These are phyloP conservation scores for Psittacula derbiana DNA, from an alignment of 2,797 vertebrate genomes.

Conservation along the genomic window DNA sequence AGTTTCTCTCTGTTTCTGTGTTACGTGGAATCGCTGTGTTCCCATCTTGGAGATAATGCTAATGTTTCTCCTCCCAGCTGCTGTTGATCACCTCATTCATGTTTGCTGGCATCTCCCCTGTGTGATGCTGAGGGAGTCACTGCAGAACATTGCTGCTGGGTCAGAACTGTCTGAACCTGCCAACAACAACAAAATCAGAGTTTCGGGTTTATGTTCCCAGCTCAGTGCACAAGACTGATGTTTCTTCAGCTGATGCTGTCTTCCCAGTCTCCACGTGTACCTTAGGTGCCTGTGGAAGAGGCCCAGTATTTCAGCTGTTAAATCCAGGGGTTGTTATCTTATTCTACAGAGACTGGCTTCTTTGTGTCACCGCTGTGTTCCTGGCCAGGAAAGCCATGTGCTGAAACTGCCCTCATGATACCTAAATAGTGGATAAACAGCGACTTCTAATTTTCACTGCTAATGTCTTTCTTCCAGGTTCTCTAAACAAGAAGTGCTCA, in stretches of 20 bases:
- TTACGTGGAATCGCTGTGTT: not conserved
- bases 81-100: not conserved
- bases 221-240: not conserved
- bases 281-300: not conserved
- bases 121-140: not conserved
- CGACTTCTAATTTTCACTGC: not conserved
- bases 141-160: not conserved
- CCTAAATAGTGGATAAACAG: not conserved
- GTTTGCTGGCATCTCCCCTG: not conserved
- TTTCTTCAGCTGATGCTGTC: not conserved
- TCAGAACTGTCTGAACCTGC: not conserved
- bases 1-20: not conserved
- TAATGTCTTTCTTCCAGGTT: not conserved
- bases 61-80: not conserved
- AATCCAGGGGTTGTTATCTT: constrained; percentile 6
- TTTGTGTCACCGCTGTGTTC: not conserved
- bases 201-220: not conserved
- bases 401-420: not conserved
- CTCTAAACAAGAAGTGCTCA: not conserved
- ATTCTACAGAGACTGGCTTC: constrained; percentile 21
- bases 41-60: not conserved
- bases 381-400: not conserved
- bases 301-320: not conserved
- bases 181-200: not conserved
- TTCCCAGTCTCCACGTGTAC: not conserved